phyloP scores from a whole-genome alignment of 2,888 invertebrate genomes.

The Sussaba pulchella region DNA sequence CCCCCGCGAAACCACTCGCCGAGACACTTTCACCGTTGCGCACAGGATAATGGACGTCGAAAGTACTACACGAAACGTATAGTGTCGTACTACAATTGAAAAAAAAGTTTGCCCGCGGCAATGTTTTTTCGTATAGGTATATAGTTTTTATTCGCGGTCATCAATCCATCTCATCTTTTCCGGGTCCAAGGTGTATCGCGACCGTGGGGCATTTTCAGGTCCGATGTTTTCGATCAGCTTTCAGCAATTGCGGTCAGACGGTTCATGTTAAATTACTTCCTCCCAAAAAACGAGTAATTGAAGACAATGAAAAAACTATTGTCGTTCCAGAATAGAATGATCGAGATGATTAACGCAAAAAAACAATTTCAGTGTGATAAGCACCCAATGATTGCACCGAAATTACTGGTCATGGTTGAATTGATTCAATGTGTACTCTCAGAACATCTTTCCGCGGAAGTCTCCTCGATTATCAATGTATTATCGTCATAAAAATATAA shows the following conservation, averaged over 20 bases:
- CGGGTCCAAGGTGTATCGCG: background rate
- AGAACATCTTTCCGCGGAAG: background rate
- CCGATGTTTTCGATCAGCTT: background rate
- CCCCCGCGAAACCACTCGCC: conserved; percentile 41
- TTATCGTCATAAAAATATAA: background rate
- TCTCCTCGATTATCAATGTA: background rate
- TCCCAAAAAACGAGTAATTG: no score
- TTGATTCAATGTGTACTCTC: background rate
- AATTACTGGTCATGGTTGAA: background rate
- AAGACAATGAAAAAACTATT: no score
- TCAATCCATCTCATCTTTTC: background rate
- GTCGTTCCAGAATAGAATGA: no score
- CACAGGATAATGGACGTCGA: conserved; percentile 55
- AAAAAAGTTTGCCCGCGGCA: conserved; percentile 15
- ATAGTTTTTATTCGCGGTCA: conserved; percentile 1
- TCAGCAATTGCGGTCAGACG: background rate
- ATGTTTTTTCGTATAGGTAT: no score
- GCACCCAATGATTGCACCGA: no score
- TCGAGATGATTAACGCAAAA: no score
- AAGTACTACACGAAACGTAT: conserved; percentile 21
- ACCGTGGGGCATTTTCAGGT: background rate
- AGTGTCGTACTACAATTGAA: conserved; percentile 24
- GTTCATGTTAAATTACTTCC: background rate
- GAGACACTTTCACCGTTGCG: conserved; percentile 62
- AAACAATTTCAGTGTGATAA: no score